These are phyloP conservation scores for Pogonus chalceus DNA, from an alignment of 1,140 invertebrate genomes.

Conservation along the genomic window DNA sequence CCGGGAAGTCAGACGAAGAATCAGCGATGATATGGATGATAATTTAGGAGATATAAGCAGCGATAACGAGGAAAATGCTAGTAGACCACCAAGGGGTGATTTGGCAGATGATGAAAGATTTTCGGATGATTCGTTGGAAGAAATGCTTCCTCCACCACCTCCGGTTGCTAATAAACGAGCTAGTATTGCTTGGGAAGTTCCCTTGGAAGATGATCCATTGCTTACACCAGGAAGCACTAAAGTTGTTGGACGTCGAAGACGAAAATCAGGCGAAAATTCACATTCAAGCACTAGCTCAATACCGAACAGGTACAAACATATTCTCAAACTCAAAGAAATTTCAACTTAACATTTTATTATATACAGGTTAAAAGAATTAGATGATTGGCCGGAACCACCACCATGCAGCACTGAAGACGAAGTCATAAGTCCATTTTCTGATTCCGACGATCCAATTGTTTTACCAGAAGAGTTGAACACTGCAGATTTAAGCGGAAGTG, in stretches of 20 bases:
- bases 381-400: slow-evolving; percentile 56
- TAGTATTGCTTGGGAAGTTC: slow-evolving; percentile 75
- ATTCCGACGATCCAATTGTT: slow-evolving; percentile 46
- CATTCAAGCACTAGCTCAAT: slow-evolving; percentile 50
- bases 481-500: slow-evolving; percentile 48
- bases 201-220: slow-evolving; percentile 54
- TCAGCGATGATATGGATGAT: slow-evolving; percentile 26
- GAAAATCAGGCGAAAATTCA: slow-evolving; percentile 44
- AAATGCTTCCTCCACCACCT: slow-evolving; percentile 49
- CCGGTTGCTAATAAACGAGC: slow-evolving; percentile 54
- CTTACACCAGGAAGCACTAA: slow-evolving; percentile 63
- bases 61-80: slow-evolving; percentile 22
- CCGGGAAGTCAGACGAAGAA: slow-evolving; percentile 59
- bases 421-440: slow-evolving; percentile 54
- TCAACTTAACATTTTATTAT: no score
- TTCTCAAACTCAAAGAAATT: no score
- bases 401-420: slow-evolving; percentile 55
- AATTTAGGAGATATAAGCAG: slow-evolving; percentile 22
- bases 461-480: slow-evolving; percentile 34
- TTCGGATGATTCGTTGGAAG: slow-evolving; percentile 73
- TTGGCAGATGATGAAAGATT: slow-evolving; percentile 60
- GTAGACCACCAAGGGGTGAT: slow-evolving; percentile 23
- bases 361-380: slow-evolving; percentile 44
- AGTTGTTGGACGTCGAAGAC: slow-evolving; percentile 50
- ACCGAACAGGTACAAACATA: no score